These are phyloP conservation scores for Sarcophaga carnaria DNA, from an alignment of 2,888 invertebrate genomes.

Conservation along the genomic window DNA sequence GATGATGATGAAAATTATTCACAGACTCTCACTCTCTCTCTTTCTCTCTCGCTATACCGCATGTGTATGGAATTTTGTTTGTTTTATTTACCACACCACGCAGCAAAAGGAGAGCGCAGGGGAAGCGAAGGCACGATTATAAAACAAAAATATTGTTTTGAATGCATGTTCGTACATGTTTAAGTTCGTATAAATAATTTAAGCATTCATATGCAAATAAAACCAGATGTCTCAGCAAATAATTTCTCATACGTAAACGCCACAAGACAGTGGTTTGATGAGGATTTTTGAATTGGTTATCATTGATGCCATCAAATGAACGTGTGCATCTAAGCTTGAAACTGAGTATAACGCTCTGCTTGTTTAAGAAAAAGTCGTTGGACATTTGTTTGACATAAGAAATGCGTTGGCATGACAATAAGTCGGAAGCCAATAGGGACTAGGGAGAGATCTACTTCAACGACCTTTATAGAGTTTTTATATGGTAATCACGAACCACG, in stretches of 20 bases:
- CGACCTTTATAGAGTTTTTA: no score
- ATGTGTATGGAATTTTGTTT: not conserved
- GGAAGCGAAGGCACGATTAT: not conserved
- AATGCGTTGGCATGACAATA: no score
- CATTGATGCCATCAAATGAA: no score
- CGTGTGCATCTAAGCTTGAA: no score
- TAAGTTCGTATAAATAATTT: conserved; percentile 56
- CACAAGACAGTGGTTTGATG: conserved; percentile 2
- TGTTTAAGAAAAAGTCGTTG: no score
- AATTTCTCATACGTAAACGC: not conserved
- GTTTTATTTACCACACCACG: no score
- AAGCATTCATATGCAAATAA: conserved; percentile 60
- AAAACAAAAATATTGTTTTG: conserved; percentile 45
- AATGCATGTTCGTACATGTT: conserved; percentile 45
- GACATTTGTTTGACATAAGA: no score
- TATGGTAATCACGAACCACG: no score
- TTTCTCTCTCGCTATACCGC: not conserved
- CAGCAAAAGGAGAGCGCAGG: not conserved
- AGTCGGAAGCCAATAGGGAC: no score
- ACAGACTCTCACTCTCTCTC: not conserved
- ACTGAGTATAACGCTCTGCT: no score
- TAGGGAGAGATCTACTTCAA: no score
- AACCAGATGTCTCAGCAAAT: conserved; percentile 58
- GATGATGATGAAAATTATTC: conserved; percentile 53
- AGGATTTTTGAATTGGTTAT: no score